These are phyloP conservation scores for Anguilla rostrata DNA, from an alignment of 2,113 vertebrate genomes.

Conservation along the genomic window DNA sequence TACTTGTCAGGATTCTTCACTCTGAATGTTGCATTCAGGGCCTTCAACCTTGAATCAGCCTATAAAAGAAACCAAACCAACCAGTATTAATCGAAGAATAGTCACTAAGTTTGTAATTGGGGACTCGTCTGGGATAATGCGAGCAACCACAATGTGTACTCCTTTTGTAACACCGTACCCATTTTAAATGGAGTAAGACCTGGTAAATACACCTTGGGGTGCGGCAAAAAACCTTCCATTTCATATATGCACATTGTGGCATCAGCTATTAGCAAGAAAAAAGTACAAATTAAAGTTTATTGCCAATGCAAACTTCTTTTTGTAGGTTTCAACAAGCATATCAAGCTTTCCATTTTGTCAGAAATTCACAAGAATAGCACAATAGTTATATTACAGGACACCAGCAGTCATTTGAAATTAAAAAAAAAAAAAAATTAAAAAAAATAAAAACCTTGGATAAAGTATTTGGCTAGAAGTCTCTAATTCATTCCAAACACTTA, in stretches of 20 bases:
- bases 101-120: not conserved
- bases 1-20: slow-evolving; percentile 97
- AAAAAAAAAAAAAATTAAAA: no score
- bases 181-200: not conserved
- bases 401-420: not conserved
- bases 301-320: not conserved
- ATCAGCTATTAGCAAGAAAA: no score
- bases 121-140: no score
- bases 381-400: not conserved
- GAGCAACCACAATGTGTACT: not conserved
- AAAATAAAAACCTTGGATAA: not conserved
- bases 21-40: slow-evolving; percentile 91
- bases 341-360: not conserved
- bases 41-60: slow-evolving; percentile 93
- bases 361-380: not conserved
- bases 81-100: not conserved
- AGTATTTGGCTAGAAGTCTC: not conserved
- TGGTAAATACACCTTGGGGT: not conserved
- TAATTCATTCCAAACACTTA: not conserved
- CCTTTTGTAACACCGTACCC: not conserved
- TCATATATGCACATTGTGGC: not conserved
- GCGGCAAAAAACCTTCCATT: not conserved
- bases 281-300: not conserved
- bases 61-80: slow-evolving; percentile 51
- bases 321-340: not conserved